These are phyloP conservation scores for Lasiommata megera DNA, from an alignment of 2,888 invertebrate species.

Conservation along the genomic window DNA sequence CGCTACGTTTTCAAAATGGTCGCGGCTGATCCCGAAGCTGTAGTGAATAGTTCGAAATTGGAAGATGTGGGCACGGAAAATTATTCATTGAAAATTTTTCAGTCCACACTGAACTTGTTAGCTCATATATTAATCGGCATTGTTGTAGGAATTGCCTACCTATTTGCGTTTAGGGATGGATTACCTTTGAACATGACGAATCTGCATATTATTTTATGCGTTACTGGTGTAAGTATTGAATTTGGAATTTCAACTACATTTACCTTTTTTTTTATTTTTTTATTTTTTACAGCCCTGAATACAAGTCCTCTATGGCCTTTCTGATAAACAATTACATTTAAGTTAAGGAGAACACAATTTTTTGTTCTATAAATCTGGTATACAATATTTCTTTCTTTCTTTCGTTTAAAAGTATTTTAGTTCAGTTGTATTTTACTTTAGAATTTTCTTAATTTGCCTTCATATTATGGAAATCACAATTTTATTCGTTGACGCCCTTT, in stretches of 20 bases:
- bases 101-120: slow-evolving; percentile 49
- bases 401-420: too few relatives aligned
- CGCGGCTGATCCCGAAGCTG: slow-evolving; percentile 26
- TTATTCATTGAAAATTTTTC: slow-evolving; percentile 49
- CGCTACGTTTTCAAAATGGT: slow-evolving; percentile 13
- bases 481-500: too few relatives aligned
- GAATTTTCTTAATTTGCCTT: too few relatives aligned
- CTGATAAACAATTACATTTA: too few relatives aligned
- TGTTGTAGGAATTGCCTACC: slow-evolving; percentile 45
- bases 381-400: too few relatives aligned
- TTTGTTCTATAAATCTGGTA: too few relatives aligned
- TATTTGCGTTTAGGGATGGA: slow-evolving; percentile 49
- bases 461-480: too few relatives aligned
- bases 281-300: too few relatives aligned
- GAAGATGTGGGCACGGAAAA: slow-evolving; percentile 15
- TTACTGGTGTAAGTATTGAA: slow-evolving; percentile 59
- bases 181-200: slow-evolving; percentile 46
- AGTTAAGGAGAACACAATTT: too few relatives aligned
- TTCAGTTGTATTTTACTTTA: too few relatives aligned
- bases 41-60: slow-evolving; percentile 20
- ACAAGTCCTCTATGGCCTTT: too few relatives aligned
- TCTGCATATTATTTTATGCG: slow-evolving; percentile 58
- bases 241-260: neutral
- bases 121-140: slow-evolving; percentile 58
- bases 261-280: too few relatives aligned